Conservation (phyloP, 2,888 invertebrate species). For the Hyppa rectilinea region DNA sequence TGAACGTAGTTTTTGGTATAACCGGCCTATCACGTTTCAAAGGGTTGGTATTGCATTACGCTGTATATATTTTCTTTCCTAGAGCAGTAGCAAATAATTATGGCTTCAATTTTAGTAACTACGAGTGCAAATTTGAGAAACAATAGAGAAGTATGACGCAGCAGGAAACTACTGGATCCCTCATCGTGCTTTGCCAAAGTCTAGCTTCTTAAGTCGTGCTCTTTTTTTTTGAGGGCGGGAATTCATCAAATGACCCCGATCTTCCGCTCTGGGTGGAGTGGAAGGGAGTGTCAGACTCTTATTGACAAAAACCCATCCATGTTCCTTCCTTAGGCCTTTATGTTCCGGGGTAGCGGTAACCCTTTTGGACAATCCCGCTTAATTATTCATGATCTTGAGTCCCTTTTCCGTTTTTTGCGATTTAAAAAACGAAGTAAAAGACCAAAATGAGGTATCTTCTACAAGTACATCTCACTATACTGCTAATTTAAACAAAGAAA, state of each 20-base stretch:
- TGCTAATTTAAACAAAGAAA: neutral
- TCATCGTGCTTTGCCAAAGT: neutral
- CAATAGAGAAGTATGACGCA: too few relatives aligned
- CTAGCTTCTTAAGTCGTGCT: neutral
- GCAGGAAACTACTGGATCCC: neutral
- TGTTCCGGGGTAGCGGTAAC: too few relatives aligned
- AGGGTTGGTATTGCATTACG: constrained; percentile 59
- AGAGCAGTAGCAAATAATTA: neutral
- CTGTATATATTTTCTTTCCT: constrained; percentile 45
- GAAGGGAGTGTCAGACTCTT: too few relatives aligned
- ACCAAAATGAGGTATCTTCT: neutral
- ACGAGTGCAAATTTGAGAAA: neutral
- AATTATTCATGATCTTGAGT: too few relatives aligned
- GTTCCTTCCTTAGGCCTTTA: too few relatives aligned
- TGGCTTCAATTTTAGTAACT: neutral
- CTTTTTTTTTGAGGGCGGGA: too few relatives aligned
- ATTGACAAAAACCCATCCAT: too few relatives aligned
- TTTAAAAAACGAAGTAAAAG: too few relatives aligned
- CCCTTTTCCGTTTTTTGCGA: too few relatives aligned
- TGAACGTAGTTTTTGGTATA: constrained; percentile 73
- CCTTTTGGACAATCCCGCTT: too few relatives aligned
- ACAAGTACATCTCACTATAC: neutral
- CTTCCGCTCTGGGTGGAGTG: too few relatives aligned
- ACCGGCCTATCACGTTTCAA: constrained; percentile 74
- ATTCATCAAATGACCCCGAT: too few relatives aligned